phyloP scores from a whole-genome alignment of 2,113 vertebrate species.

The Chloropsis cyanopogon region DNA sequence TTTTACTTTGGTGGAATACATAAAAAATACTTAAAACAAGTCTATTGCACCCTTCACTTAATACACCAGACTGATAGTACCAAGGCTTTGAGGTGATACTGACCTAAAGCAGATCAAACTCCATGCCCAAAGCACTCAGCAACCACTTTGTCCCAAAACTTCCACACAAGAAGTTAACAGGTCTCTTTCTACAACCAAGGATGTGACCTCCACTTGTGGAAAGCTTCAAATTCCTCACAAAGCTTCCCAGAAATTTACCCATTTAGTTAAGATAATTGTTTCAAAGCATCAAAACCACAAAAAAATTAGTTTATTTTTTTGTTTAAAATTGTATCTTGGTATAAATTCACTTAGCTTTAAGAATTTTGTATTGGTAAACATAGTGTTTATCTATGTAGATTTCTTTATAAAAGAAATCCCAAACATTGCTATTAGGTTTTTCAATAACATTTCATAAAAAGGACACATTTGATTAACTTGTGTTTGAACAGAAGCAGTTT shows the following conservation, averaged over 20 bases:
- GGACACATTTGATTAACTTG: fast-evolving
- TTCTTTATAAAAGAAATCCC: background rate
- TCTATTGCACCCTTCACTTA: background rate
- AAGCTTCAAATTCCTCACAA: background rate
- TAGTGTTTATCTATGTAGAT: background rate
- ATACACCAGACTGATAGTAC: background rate
- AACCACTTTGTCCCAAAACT: background rate
- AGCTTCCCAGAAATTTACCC: background rate
- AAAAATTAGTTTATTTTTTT: no score
- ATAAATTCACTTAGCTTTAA: background rate
- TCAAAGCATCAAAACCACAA: background rate
- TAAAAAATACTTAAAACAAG: background rate
- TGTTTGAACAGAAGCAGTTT: background rate
- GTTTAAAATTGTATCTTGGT: background rate
- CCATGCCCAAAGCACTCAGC: background rate
- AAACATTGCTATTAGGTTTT: background rate
- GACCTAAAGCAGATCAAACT: background rate
- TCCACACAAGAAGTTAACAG: background rate
- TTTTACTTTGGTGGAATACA: background rate
- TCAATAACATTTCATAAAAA: background rate
- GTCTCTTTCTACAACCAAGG: background rate
- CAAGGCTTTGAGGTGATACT: background rate
- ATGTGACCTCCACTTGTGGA: background rate
- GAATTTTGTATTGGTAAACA: background rate
- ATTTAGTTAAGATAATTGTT: background rate